These are phyloP conservation scores for Leptinotarsa texana DNA, from an alignment of 1,140 invertebrate species.

Conservation along the genomic window DNA sequence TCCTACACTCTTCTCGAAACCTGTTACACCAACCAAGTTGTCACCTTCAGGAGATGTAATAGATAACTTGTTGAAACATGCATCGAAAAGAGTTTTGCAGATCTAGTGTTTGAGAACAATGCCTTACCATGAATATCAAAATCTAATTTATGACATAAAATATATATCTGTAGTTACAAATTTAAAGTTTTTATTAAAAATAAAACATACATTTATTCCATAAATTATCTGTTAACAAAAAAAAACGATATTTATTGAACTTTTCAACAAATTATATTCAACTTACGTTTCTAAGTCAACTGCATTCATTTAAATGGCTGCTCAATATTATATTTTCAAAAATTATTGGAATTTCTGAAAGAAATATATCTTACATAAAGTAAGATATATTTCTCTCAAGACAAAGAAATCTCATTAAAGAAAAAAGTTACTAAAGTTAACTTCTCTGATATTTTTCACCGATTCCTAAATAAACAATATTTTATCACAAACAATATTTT, in stretches of 20 bases:
- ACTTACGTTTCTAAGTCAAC: too few relatives aligned
- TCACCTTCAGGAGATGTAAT: too few relatives aligned
- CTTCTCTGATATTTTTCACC: too few relatives aligned
- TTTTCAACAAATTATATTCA: not conserved
- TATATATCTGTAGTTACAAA: too few relatives aligned
- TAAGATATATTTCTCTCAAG: not conserved
- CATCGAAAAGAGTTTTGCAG: too few relatives aligned
- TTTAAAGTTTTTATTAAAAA: conserved; percentile 7
- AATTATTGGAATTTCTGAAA: not conserved
- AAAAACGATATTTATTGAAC: conserved; percentile 14
- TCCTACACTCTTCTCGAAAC: too few relatives aligned
- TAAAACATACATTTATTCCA: conserved; percentile 14
- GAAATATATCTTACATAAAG: not conserved
- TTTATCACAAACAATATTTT: conserved; percentile 18
- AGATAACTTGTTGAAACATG: too few relatives aligned
- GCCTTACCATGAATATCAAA: too few relatives aligned
- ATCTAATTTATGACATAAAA: too few relatives aligned
- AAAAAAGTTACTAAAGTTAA: not conserved
- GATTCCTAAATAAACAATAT: not conserved
- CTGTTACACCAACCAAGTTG: too few relatives aligned
- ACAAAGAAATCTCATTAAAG: not conserved
- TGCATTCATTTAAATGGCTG: not conserved
- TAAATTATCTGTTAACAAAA: conserved; percentile 1
- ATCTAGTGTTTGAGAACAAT: too few relatives aligned
- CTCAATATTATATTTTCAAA: not conserved